These are phyloP conservation scores for Euthynnus affinis DNA, from an alignment of 2,797 vertebrate species.

Conservation along the genomic window DNA sequence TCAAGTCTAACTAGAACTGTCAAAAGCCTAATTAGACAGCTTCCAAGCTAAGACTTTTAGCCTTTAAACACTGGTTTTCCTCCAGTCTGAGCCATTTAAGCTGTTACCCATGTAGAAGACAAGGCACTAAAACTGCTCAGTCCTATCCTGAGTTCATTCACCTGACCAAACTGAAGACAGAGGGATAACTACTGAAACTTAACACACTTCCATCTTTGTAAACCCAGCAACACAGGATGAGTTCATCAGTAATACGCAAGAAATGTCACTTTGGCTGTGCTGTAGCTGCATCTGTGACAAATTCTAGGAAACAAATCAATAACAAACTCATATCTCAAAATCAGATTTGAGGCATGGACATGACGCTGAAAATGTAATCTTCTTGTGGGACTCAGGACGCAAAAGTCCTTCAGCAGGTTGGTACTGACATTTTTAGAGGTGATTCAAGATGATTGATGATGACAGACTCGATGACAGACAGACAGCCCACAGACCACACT, in stretches of 20 bases:
- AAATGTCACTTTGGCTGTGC: constrained; percentile 9
- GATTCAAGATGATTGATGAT: constrained; percentile 30
- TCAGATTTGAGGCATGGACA: constrained; percentile 6
- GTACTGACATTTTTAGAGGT: constrained; percentile 38
- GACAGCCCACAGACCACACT: constrained; percentile 17
- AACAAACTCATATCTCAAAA: constrained; percentile 19
- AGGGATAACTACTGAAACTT: constrained; percentile 11
- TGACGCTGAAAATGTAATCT: constrained; percentile 26
- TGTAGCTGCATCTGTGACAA: constrained; percentile 15
- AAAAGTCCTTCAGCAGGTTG: constrained; percentile 32
- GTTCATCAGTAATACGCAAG: constrained; percentile 4
- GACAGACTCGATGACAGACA: constrained; percentile 30
- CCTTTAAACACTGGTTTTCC: constrained; percentile 30
- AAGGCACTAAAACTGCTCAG: constrained; percentile 17
- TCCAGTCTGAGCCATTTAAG: constrained; percentile 43
- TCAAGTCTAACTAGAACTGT: constrained; percentile 43
- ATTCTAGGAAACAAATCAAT: constrained; percentile 25
- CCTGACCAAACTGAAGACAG: neutral
- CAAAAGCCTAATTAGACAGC: constrained; percentile 55
- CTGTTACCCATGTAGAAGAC: constrained; percentile 24
- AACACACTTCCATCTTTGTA: constrained; percentile 1
- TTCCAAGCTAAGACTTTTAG: constrained; percentile 20
- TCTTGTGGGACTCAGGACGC: constrained; percentile 7
- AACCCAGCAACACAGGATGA: neutral
- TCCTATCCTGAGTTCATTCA: constrained; percentile 1